Conservation (phyloP, 2,888 invertebrate genomes). For the Noctua comes region DNA sequence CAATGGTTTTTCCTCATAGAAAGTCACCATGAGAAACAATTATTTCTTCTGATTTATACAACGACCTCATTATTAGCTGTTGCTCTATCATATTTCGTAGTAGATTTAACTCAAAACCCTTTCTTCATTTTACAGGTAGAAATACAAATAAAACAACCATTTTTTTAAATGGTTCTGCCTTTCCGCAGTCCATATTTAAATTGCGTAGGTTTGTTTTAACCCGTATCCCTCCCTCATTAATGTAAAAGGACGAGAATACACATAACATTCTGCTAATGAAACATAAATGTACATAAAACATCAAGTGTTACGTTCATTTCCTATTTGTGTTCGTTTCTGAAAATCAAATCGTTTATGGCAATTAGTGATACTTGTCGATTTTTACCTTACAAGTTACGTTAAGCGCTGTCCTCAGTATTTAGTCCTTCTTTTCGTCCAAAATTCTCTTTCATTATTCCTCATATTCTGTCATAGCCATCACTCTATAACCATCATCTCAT, state of each 20-base stretch:
- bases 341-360: background rate
- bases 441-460: background rate
- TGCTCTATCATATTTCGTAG: background rate
- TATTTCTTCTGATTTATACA: background rate
- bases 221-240: constrained; percentile 29
- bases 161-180: background rate
- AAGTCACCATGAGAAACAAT: background rate
- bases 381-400: background rate
- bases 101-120: background rate
- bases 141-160: background rate
- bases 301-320: background rate
- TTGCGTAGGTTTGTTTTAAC: constrained; percentile 18
- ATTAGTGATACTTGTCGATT: background rate
- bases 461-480: background rate
- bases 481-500: background rate
- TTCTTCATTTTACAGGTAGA: background rate
- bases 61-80: background rate
- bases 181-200: constrained; percentile 3
- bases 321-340: background rate
- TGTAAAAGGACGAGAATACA: background rate
- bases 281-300: background rate
- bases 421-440: background rate
- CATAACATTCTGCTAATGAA: background rate
- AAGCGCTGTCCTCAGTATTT: background rate
- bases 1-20: background rate